Evolutionary conservation across 2,113 vertebrate genomes (phyloP), one percentile per base, ranked within the genome.

Genomic region (Heptranchias perlo): DNA sequence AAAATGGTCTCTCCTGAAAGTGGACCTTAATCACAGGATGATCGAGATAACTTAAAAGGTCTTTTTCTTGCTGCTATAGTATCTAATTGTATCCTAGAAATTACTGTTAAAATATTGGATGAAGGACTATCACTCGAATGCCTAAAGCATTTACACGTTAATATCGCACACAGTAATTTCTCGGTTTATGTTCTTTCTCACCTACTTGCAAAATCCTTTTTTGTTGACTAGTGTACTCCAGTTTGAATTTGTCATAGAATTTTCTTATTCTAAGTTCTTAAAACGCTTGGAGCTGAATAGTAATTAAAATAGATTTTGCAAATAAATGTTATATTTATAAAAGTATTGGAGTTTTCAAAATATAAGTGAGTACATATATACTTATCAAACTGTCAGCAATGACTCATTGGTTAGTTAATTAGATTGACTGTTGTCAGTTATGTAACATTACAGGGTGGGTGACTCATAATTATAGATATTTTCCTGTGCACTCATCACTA

Each of bases 351-450:
- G 4, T n/a, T 93, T 93, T 16, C 87, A 61, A 93, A 64, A n/a
- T 16, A 64, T 44, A 11, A 91, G 54, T 44, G 39, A 92, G 23
- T 87, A 54, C 84, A 87, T 1, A 23, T 87, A 28, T 47, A 28
- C 10, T 87, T 8, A 87, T 87, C 47, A 87, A 52, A 87, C 73
- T 76, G 84, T 87, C 47, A 54, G 49, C 25, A 1, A 4, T 87
- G 87, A 91, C 54, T 91, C 87, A 91, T 35, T 91, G 87, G 23
- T 58, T 91, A 91, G 52, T 91, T 58, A 91, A 35, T 91, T 28
- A 91, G 87, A 91, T 52, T 91, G n/a, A 23, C 4, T 25, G 39
- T 44, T 65, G 47, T 28, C 35, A 28, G 2, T 64, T 94, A 47
- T 61, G 23, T 54, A 91, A 58, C 31, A 35, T 58, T 16, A 91